Evolutionary conservation across 2,113 vertebrate genomes (phyloP).

Genomic region (Capreolus pygargus): DNA sequence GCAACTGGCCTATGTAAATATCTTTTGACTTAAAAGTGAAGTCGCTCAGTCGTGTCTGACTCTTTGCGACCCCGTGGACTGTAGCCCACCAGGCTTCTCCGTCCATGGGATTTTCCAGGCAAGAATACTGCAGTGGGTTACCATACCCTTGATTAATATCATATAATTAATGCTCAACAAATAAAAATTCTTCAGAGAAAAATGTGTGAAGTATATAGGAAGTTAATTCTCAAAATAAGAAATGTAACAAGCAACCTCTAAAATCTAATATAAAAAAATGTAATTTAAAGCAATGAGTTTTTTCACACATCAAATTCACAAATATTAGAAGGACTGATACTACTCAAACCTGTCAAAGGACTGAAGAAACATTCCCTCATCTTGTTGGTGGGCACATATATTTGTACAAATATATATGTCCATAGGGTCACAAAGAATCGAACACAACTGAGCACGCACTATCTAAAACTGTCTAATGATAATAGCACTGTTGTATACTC

Average conservation of each 20-base stretch:
- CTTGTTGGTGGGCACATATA: not conserved
- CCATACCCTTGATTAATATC: not conserved
- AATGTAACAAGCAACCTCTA: not conserved
- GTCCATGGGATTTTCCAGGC: too few species aligned
- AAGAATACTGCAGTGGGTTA: too few species aligned
- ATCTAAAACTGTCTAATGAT: not conserved
- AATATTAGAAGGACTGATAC: not conserved
- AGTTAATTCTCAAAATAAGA: not conserved
- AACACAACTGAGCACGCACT: not conserved
- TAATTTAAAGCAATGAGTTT: not conserved
- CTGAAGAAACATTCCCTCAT: not conserved
- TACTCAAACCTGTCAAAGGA: not conserved
- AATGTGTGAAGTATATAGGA: not conserved
- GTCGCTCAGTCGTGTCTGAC: too few species aligned
- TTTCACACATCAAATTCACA: not conserved
- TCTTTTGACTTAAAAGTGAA: not conserved
- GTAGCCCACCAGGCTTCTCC: too few species aligned
- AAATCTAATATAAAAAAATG: not conserved
- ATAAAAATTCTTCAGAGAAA: not conserved
- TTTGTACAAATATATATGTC: not conserved
- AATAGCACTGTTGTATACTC: not conserved
- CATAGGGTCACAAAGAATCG: rapidly evolving
- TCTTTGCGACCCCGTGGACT: too few species aligned
- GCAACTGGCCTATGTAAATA: not conserved
- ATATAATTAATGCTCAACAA: not conserved